These are phyloP conservation scores for Kryptolebias marmoratus DNA, from an alignment of 2,113 vertebrate genomes.

Conservation along the genomic window DNA sequence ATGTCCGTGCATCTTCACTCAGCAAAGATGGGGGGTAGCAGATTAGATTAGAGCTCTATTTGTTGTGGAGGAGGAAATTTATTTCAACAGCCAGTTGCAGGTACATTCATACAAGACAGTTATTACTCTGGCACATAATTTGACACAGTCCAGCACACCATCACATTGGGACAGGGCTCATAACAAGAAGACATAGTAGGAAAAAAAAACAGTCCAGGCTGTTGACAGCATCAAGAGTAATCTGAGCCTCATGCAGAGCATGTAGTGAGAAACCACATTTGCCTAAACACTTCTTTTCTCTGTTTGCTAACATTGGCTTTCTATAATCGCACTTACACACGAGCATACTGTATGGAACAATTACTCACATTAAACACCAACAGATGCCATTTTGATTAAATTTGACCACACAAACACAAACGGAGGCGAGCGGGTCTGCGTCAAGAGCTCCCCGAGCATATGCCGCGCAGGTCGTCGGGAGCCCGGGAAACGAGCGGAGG, in stretches of 20 bases:
- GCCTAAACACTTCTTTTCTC: slow-evolving; percentile 47
- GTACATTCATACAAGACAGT: slow-evolving; percentile 66
- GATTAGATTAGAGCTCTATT: slow-evolving; percentile 74
- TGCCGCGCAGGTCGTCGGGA: slow-evolving; percentile 70
- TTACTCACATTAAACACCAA: slow-evolving; percentile 83
- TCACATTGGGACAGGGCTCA: slow-evolving; percentile 54
- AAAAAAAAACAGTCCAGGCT: slow-evolving; percentile 23
- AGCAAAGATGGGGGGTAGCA: slow-evolving; percentile 54
- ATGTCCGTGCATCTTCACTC: slow-evolving; percentile 52
- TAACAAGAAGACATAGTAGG: slow-evolving; percentile 43
- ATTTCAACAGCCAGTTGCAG: slow-evolving; percentile 66
- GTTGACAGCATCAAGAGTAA: slow-evolving; percentile 41
- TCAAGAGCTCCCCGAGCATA: slow-evolving; percentile 78
- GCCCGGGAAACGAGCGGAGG: slow-evolving; percentile 50
- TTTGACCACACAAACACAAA: slow-evolving; percentile 83
- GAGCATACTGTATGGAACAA: slow-evolving; percentile 71
- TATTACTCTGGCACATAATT: slow-evolving; percentile 67
- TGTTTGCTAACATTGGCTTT: slow-evolving; percentile 38
- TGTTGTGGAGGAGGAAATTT: slow-evolving; percentile 70
- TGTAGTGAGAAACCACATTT: slow-evolving; percentile 48
- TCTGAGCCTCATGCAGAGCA: slow-evolving; percentile 31
- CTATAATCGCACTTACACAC: slow-evolving; percentile 19
- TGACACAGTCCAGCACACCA: slow-evolving; percentile 61
- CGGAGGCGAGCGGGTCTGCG: slow-evolving; percentile 74
- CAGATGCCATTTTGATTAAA: slow-evolving; percentile 85